These are phyloP conservation scores for Esox lucius DNA, from an alignment of 2,797 vertebrate genomes.

Conservation along the genomic window DNA sequence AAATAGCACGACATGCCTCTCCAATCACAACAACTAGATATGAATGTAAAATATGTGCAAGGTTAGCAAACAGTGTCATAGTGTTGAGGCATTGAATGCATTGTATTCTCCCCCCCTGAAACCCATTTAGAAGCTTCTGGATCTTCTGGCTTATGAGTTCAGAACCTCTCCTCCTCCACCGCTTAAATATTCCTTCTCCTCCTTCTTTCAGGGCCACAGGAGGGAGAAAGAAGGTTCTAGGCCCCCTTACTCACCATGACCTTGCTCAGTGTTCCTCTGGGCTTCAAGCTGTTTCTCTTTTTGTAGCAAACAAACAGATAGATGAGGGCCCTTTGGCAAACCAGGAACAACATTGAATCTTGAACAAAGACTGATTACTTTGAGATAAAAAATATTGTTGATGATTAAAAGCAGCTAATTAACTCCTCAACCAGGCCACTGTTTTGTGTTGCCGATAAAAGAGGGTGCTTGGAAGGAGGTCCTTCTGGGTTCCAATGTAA, in stretches of 20 bases:
- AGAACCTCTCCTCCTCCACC: background rate
- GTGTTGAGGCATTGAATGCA: conserved; percentile 1
- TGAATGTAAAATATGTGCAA: conserved; percentile 14
- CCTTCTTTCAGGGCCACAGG: background rate
- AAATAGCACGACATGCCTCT: conserved; percentile 6
- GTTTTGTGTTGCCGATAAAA: background rate
- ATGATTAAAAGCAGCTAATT: background rate
- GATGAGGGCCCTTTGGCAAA: background rate
- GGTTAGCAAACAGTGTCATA: conserved; percentile 19
- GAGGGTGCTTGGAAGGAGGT: background rate
- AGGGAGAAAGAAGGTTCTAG: conserved; percentile 2
- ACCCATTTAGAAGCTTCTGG: background rate
- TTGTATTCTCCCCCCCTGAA: background rate
- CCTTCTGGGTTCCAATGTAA: background rate
- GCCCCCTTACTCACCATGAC: background rate
- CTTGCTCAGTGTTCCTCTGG: background rate
- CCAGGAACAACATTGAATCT: background rate
- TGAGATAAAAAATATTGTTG: background rate
- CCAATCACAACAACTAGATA: conserved; percentile 18
- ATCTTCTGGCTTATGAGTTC: background rate
- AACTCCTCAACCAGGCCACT: background rate
- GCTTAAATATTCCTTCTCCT: background rate
- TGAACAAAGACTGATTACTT: background rate
- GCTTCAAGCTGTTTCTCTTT: background rate
- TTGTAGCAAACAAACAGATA: background rate